Conservation (phyloP, 64 coral and sea anemone genomes). For the Astreopora myriophthalma region DNA sequence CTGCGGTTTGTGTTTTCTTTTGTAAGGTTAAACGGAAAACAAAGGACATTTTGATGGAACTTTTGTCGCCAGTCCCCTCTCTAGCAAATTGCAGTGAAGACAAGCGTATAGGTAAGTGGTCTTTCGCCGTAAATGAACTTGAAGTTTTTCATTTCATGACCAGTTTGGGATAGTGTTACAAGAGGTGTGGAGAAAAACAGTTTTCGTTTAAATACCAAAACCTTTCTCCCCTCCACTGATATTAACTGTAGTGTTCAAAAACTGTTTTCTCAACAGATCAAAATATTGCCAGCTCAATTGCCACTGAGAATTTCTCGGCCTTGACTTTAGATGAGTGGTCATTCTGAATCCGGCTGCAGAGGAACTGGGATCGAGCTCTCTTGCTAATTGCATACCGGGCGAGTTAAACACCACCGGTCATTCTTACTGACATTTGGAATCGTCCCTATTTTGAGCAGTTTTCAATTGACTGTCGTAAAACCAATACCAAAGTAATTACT, state of each 20-base stretch:
- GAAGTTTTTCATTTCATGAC: background rate
- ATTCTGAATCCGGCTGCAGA: conserved; percentile 48
- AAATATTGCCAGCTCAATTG: conserved; percentile 23
- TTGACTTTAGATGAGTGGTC: conserved; percentile 67
- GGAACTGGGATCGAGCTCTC: no score
- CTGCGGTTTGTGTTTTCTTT: background rate
- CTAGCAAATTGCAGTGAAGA: conserved; percentile 4
- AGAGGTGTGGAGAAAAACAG: background rate
- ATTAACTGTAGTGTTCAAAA: background rate
- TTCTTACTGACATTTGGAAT: no score
- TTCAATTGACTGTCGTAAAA: no score
- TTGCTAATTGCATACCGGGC: no score
- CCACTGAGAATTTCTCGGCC: conserved; percentile 18
- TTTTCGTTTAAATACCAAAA: no score
- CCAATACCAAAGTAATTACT: no score
- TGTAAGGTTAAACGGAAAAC: conserved; percentile 34
- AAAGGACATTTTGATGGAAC: background rate
- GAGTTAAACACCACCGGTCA: no score
- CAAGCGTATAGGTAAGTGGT: conserved; percentile 4
- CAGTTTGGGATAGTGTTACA: background rate
- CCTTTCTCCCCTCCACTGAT: background rate
- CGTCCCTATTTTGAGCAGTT: no score
- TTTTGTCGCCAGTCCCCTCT: background rate
- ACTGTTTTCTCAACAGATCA: conserved; percentile 1
- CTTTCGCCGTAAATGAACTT: background rate